Evolutionary conservation across 2,113 vertebrate species (phyloP), one percentile per base, ranked within the genome.

Genomic region (Corvus moneduloides): DNA sequence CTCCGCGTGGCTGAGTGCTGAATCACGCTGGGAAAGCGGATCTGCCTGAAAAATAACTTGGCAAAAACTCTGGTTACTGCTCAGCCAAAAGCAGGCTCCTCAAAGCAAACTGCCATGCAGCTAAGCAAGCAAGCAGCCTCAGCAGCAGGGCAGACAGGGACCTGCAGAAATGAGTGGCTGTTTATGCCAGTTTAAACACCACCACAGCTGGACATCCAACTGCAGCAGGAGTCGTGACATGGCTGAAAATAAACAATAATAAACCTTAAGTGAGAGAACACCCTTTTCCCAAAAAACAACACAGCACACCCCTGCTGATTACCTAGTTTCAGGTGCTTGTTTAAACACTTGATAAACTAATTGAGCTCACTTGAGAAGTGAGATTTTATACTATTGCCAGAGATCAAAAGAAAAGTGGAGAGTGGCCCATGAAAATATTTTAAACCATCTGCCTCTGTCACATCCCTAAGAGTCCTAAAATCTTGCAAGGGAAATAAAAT

Each of bases 1-100:
- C 33, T 8, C 28, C 0, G 0, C 1, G 0, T 24, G 66, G 41
- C 69, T 73, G 78, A 16, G 51, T 3, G 41, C 61, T 78, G 46
- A 67, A 79, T 72, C 61, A 75, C 61, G 41, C 37, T 0, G 0
- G 43, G 43, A 95, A 78, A 82, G 33, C 0, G 0, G 43, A 75
- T 41, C 55, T 68, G 63, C 54, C 62, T 33, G 49, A 23, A 75
- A 61, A 74, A 69, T 12, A 84, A 82, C 89, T 88, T 63, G 52
- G 75, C 67, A 88, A 56, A 94, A 87, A 32, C 46, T 66, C 44
- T 24, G 55, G 41, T 64, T 74, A 61, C 35, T 77, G 69, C 52
- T 51, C 67, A 81, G 79, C 43, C 83, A 71, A 49, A 78, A 67
- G 28, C 5, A 3, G 12, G 22, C 32, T 90, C 52, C 78, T 67